These are phyloP conservation scores for Pelagia noctiluca DNA, from an alignment of 30 jellyfish, hydroid and myxozoan species.

Conservation along the genomic window DNA sequence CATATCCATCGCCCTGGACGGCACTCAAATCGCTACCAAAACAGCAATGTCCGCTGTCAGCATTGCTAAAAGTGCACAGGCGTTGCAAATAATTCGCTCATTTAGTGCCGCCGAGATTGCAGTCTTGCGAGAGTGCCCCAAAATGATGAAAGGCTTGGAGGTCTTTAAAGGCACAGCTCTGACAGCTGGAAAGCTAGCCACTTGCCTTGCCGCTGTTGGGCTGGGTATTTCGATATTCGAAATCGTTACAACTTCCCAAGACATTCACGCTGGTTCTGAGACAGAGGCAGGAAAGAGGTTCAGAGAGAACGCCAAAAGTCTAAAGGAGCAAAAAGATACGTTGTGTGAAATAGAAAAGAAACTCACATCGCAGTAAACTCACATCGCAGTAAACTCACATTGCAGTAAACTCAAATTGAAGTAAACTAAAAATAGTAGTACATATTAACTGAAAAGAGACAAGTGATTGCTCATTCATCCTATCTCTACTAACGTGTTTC, in stretches of 20 bases:
- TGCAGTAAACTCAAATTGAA: slow-evolving; percentile 12
- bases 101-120: slow-evolving; percentile 51
- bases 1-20: slow-evolving; percentile 12
- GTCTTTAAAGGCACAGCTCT: slow-evolving; percentile 36
- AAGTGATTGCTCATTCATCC: no score
- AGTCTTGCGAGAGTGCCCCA: slow-evolving; percentile 46
- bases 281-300: slow-evolving; percentile 33
- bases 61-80: slow-evolving; percentile 40
- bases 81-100: slow-evolving; percentile 26
- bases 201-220: slow-evolving; percentile 40
- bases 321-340: slow-evolving; percentile 23
- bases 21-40: slow-evolving; percentile 23
- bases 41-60: slow-evolving; percentile 13
- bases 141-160: slow-evolving; percentile 32
- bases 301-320: slow-evolving; percentile 29
- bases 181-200: slow-evolving; percentile 45
- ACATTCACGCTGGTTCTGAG: slow-evolving; percentile 44
- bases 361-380: slow-evolving; percentile 22
- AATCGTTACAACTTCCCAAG: slow-evolving; percentile 38
- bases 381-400: slow-evolving; percentile 13
- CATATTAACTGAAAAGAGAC: no score
- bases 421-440: no score
- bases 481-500: no score
- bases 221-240: slow-evolving; percentile 39
- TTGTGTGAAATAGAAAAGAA: slow-evolving; percentile 32